phyloP scores from a whole-genome alignment of 2,113 vertebrate genomes.

The Pygoscelis adeliae region DNA sequence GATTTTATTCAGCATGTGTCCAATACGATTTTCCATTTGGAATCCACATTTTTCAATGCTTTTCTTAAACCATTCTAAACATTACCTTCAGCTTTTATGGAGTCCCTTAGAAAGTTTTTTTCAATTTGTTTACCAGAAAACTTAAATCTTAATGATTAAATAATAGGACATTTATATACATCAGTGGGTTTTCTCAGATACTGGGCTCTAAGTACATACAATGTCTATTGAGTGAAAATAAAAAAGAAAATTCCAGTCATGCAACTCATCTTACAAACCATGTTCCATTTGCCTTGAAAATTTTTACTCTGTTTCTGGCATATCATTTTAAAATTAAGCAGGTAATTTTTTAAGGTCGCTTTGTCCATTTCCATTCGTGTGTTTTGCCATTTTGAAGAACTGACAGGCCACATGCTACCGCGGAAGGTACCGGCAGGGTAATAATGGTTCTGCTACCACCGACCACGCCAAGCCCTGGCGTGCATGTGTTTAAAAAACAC shows the following conservation, averaged over 20 bases:
- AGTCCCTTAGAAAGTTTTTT: slow-evolving; percentile 66
- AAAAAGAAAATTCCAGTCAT: slow-evolving; percentile 72
- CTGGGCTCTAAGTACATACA: slow-evolving; percentile 68
- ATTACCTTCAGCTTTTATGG: slow-evolving; percentile 68
- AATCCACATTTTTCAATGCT: slow-evolving; percentile 69
- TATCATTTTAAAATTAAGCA: slow-evolving; percentile 34
- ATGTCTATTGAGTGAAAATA: slow-evolving; percentile 59
- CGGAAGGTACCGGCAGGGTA: not conserved
- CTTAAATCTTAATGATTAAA: slow-evolving; percentile 67
- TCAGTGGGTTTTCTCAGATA: slow-evolving; percentile 46
- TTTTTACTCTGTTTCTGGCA: slow-evolving; percentile 55
- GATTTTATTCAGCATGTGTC: slow-evolving; percentile 81
- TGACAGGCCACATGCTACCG: slow-evolving; percentile 31
- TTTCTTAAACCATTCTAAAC: slow-evolving; percentile 61
- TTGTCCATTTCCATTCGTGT: slow-evolving; percentile 20
- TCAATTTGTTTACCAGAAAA: slow-evolving; percentile 68
- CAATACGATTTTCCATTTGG: slow-evolving; percentile 69
- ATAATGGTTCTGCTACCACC: not conserved
- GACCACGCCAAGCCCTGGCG: not conserved
- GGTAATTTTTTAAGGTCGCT: slow-evolving; percentile 5
- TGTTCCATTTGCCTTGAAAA: slow-evolving; percentile 58
- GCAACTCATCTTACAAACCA: slow-evolving; percentile 68
- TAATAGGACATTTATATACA: slow-evolving; percentile 71
- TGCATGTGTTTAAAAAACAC: not conserved
- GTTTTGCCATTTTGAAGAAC: slow-evolving; percentile 35